Evolutionary conservation across 1,140 invertebrate species (phyloP).

Genomic region (Stratiolaelaps scimitus): DNA sequence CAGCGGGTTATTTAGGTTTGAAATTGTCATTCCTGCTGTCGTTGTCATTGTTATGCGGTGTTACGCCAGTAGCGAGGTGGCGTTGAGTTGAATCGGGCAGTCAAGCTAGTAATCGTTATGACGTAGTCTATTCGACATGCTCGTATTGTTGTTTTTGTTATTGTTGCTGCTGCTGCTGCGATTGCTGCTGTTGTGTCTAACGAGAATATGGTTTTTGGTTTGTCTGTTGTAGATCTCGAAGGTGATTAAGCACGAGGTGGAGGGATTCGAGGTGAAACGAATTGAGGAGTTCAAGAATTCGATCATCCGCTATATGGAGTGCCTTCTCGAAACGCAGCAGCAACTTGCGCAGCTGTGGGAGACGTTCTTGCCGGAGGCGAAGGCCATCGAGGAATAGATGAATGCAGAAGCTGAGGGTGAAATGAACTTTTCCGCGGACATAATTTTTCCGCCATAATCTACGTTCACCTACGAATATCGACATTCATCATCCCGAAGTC

Average conservation of each 20-base stretch:
- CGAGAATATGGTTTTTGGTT: too few relatives aligned
- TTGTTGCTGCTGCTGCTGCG: too few relatives aligned
- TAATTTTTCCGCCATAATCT: not conserved
- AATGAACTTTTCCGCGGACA: not conserved
- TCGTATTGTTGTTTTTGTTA: too few relatives aligned
- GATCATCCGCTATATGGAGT: slow-evolving; percentile 80
- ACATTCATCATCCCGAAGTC: not conserved
- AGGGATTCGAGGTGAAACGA: slow-evolving; percentile 73
- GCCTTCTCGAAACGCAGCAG: slow-evolving; percentile 85
- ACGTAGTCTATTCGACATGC: too few relatives aligned
- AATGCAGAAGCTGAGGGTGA: not conserved
- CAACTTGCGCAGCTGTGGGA: slow-evolving; percentile 51
- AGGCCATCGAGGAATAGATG: slow-evolving; percentile 39
- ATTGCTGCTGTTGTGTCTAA: too few relatives aligned
- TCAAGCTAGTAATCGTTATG: too few relatives aligned
- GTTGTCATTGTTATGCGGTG: too few relatives aligned
- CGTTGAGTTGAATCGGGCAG: too few relatives aligned
- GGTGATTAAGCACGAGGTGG: slow-evolving; percentile 89
- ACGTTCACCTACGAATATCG: not conserved
- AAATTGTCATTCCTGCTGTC: too few relatives aligned
- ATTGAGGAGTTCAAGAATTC: slow-evolving; percentile 79
- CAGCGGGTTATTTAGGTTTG: too few relatives aligned
- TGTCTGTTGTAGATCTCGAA: slow-evolving; percentile 87
- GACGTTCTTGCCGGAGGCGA: slow-evolving; percentile 47
- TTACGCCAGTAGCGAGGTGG: too few relatives aligned